phyloP scores from a whole-genome alignment of 2,113 vertebrate species.

The Scortum barcoo region DNA sequence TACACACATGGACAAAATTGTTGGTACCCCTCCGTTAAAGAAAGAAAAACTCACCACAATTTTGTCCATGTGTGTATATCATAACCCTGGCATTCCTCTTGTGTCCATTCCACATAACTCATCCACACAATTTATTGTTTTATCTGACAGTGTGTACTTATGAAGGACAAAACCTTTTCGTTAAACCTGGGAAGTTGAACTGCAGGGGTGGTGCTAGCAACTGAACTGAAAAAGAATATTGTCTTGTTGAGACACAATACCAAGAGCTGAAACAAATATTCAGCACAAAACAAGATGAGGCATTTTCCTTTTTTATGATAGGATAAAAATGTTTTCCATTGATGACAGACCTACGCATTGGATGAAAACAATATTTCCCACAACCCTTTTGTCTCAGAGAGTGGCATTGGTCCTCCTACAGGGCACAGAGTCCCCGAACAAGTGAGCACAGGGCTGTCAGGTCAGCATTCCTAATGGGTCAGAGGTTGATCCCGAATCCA shows the following conservation, averaged over 20 bases:
- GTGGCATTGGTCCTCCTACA: slow-evolving; percentile 8
- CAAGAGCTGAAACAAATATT: neutral
- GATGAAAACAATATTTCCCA: slow-evolving; percentile 47
- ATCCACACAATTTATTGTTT: neutral
- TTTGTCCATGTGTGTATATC: too few relatives aligned
- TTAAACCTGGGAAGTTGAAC: neutral
- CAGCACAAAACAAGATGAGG: neutral
- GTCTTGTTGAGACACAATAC: neutral
- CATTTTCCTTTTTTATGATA: neutral
- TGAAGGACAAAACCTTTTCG: neutral
- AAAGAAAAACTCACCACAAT: too few relatives aligned
- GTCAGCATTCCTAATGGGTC: slow-evolving; percentile 50
- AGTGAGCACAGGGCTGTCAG: neutral
- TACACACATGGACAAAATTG: too few relatives aligned
- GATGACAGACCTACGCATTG: slow-evolving; percentile 3
- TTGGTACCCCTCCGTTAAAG: too few relatives aligned
- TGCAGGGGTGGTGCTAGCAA: neutral
- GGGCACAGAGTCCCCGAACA: slow-evolving; percentile 14
- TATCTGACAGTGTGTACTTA: neutral
- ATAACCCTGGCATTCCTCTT: too few relatives aligned
- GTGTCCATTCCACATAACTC: neutral
- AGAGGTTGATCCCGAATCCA: neutral
- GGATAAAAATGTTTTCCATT: slow-evolving; percentile 1
- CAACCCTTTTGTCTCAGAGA: slow-evolving; percentile 14
- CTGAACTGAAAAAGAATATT: neutral